Base-by-base conservation (phyloP, 1,140 invertebrate genomes). In the Schmidtea mediterranea region DNA sequence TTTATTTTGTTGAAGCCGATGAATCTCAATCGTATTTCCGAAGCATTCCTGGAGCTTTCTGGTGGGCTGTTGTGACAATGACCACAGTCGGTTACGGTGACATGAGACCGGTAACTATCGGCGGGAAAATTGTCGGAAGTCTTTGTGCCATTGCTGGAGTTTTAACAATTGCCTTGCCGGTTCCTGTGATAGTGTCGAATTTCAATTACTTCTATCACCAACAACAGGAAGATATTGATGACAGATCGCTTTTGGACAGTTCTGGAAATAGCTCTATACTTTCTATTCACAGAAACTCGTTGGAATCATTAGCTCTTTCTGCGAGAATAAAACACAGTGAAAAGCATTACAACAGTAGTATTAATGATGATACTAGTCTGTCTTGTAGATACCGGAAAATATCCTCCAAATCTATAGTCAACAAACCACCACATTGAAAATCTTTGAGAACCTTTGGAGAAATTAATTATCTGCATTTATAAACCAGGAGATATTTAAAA, bases 141-240 rank as follows among this genome's bases (percentile, higher is more conserved):
- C 71, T 90, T 55, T 92, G 86, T 69, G 86, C 84, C 59, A 89
- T 90, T 69, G 84, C 84, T 62, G 86, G 86, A 70, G 84, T 49
- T 45, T 56, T 70, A 23, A 69, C 66, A 12, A 67, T 70, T 51
- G 67, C 68, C 46, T 74, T 97, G 58, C 89, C 89, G 53, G 90
- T 97, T 58, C 87, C 89, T 60, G 87, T 95, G 69, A 95, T 95
- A 70, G 89, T 95, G 56, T 90, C 87, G 68, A 98, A 98, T 73
- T 98, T 98, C 76, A 95, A 95, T 71, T 97, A 97, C 74, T 98
- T 97, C 75, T 98, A 98, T 74, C 86, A 94, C 69, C 79, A 87
- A 63, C 87, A 95, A 73, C 90, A 83, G 57, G 86, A 94, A 69
- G 90, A 56, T 43, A 69, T 24, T 69, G 65, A n/a, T 66, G 23